A percentile compares a stretch with the other conserved stretches of the same genome.
These are phyloP conservation scores for Hemicentrotus pulcherrimus DNA, from an alignment of 35 echinoderm and acorn worm genomes.

Conservation along the genomic window DNA sequence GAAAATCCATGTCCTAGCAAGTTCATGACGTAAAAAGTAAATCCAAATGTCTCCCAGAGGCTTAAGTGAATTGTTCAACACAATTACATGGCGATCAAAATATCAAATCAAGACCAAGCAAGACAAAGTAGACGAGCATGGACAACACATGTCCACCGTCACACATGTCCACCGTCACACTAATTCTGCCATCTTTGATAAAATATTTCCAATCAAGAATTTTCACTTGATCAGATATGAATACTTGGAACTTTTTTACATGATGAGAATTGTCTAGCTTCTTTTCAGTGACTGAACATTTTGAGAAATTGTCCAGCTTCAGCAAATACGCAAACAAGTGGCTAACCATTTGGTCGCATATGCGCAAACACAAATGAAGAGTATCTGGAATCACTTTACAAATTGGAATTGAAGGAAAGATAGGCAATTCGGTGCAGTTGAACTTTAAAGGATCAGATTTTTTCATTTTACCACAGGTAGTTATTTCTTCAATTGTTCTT, in stretches of 20 bases:
- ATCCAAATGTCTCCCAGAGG: too few relatives aligned
- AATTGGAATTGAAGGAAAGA: slow-evolving; percentile 68
- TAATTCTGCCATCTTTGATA: slow-evolving; percentile 66
- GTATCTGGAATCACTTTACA: slow-evolving; percentile 72
- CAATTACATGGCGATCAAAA: too few relatives aligned
- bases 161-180: too few relatives aligned
- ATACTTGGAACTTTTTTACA: slow-evolving; percentile 53
- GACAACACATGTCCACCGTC: too few relatives aligned
- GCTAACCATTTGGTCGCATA: slow-evolving; percentile 63
- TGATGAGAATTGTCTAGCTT: slow-evolving; percentile 60
- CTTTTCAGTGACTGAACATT: slow-evolving; percentile 51
- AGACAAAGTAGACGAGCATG: too few relatives aligned
- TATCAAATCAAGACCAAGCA: too few relatives aligned
- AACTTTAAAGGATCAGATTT: slow-evolving; percentile 59
- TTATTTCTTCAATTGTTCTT: slow-evolving; percentile 67
- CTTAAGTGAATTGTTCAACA: too few relatives aligned
- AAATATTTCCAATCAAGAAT: slow-evolving; percentile 68
- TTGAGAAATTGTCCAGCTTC: slow-evolving; percentile 63
- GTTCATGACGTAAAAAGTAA: too few relatives aligned
- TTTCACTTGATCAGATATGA: slow-evolving; percentile 51
- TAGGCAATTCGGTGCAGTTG: slow-evolving; percentile 61
- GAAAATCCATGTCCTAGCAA: too few relatives aligned
- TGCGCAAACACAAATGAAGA: slow-evolving; percentile 66
- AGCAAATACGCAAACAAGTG: slow-evolving; percentile 61
- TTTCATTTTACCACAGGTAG: slow-evolving; percentile 47